Base-by-base conservation (phyloP, 2,888 invertebrate species). In the Ypsolopha sequella region DNA sequence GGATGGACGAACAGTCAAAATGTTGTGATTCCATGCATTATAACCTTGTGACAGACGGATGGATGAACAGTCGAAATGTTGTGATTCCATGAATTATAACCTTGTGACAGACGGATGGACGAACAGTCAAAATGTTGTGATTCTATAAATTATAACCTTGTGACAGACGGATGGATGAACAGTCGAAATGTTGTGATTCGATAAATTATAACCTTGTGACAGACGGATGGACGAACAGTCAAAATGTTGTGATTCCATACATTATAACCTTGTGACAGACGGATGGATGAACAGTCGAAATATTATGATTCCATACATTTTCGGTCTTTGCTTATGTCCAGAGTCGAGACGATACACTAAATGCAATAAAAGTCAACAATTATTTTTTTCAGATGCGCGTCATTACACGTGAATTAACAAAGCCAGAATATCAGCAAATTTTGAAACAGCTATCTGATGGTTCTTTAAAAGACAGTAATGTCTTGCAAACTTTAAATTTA, bases 401-500 rank as follows among this genome's bases (percentile, higher is more conserved):
- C 11, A 76, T 86, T 55, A 66, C 78, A 36, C 72, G 64, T 36
- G 85, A 86, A 68, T 60, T 86, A 34, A 69, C 79, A 3, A 82
- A 78, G 59, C 66, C 76, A 39, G 82, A 84, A 60, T 84, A 85
- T 59, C 47, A 70, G 11, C 69, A 76, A 14, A 70, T 85, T 33
- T 59, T 86, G 41, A 68, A 74, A 53, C 79, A 82, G 61, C 63
- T 86, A 55, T 70, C 85, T 4, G 65, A 75, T 9, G 84, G 82
- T 6, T 60, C 62, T 80, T 36, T 13, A 47, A 13, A 36, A 36
- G 14, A 11, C 2, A 68, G 60, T 50, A 61, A 67, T 47, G 65
- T 10, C 4, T n/a, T 14, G 11, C 9, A 61, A 44, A 76, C 79
- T 53, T 56, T 67, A 54, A 70, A 57, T 53, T 62, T 84, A 39